phyloP scores from a whole-genome alignment of 2,113 vertebrate genomes.

The Brachypodius melanocephalos region DNA sequence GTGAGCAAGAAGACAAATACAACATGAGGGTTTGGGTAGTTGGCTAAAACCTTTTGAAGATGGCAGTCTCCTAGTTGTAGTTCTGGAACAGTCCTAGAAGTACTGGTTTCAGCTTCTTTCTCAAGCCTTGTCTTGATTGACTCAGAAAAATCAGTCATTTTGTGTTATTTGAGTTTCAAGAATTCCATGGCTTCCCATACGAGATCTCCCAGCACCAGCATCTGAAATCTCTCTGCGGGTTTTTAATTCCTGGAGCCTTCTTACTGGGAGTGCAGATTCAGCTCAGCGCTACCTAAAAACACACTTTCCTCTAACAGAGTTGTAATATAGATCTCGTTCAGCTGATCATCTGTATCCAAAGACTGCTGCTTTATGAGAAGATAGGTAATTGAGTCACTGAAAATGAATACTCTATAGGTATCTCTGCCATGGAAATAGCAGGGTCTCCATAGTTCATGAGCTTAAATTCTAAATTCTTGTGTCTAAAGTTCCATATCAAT shows the following conservation, averaged over 20 bases:
- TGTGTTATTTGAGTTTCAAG: background rate
- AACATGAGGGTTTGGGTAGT: background rate
- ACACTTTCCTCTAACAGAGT: background rate
- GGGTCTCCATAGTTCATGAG: background rate
- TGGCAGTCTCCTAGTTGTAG: background rate
- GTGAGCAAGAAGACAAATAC: background rate
- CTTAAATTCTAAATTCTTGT: background rate
- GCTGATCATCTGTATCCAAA: background rate
- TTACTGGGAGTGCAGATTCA: background rate
- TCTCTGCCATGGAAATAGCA: background rate
- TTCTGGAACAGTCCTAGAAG: background rate
- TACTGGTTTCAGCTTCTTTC: background rate
- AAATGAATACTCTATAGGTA: background rate
- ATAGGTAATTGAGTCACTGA: background rate
- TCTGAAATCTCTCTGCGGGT: background rate
- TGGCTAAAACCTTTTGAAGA: background rate
- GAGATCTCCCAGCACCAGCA: background rate
- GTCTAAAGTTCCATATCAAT: background rate
- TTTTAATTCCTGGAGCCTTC: background rate
- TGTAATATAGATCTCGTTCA: background rate
- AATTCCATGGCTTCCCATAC: background rate
- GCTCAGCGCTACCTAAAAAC: background rate
- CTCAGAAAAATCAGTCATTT: background rate
- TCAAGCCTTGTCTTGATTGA: background rate
- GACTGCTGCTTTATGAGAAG: background rate